Percentiles rank a stretch among this genome's conserved stretches.
phyloP scores from a whole-genome alignment of 2,797 vertebrate species.

The Onychomys arenicola region DNA sequence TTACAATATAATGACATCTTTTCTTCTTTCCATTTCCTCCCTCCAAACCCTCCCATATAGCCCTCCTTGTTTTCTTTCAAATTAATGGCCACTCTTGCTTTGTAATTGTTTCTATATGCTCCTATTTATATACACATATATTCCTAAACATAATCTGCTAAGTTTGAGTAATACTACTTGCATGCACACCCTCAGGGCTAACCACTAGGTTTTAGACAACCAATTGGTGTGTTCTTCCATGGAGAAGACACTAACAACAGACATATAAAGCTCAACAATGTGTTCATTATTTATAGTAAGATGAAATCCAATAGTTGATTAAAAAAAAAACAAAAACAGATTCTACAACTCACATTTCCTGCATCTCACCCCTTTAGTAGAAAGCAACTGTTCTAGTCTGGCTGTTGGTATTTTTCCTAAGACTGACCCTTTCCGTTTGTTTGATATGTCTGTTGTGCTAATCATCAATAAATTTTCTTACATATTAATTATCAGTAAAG shows the following conservation, averaged over 20 bases:
- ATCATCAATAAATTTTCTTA: neutral
- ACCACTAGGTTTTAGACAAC: neutral
- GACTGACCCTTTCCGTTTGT: neutral
- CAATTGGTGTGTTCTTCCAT: neutral
- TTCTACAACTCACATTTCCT: neutral
- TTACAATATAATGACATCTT: neutral
- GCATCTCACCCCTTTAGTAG: fast-evolving
- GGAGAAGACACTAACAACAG: neutral
- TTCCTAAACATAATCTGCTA: neutral
- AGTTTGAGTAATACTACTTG: neutral
- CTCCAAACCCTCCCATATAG: neutral
- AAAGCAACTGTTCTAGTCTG: fast-evolving
- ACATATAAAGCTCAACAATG: constrained; percentile 28
- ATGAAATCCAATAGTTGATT: neutral
- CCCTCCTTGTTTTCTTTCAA: neutral
- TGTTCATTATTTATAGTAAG: neutral
- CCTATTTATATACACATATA: neutral
- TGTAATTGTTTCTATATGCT: neutral
- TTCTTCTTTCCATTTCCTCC: neutral
- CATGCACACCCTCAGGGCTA: neutral
- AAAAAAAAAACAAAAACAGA: neutral
- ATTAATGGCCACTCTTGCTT: neutral
- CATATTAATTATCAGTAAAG: constrained; percentile 39
- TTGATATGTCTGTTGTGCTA: neutral
- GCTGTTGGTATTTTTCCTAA: neutral